phyloP scores from a whole-genome alignment of 2,797 vertebrate genomes.

The Dromococcyx pavoninus region DNA sequence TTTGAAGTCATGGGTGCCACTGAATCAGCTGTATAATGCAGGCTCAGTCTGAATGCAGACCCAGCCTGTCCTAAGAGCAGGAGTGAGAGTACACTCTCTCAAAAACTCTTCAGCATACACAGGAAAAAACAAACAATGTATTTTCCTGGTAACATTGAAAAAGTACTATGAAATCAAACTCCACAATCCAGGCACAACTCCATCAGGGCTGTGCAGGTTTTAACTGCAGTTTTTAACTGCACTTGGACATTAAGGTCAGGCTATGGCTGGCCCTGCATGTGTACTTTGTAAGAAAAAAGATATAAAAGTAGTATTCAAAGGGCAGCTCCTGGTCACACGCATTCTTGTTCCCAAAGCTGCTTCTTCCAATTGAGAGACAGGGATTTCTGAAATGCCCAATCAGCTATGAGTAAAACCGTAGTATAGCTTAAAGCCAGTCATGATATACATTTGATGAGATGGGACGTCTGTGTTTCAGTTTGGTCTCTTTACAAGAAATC shows the following conservation, averaged over 20 bases:
- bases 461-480: slow-evolving; percentile 59
- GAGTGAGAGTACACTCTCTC: neutral
- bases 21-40: neutral
- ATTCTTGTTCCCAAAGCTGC: neutral
- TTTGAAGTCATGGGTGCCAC: slow-evolving; percentile 19
- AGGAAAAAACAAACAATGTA: neutral
- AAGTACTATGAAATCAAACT: neutral
- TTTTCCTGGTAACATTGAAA: neutral
- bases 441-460: slow-evolving; percentile 48
- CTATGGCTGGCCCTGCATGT: neutral
- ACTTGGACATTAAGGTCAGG: neutral
- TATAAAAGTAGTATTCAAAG: neutral
- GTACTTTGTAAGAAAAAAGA: neutral
- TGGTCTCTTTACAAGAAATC: slow-evolving; percentile 32
- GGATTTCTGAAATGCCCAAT: slow-evolving; percentile 40
- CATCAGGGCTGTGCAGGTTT: neutral
- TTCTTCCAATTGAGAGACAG: slow-evolving; percentile 10
- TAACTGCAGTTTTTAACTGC: neutral
- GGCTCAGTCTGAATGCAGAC: neutral
- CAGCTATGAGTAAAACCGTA: neutral
- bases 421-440: slow-evolving; percentile 19
- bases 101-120: neutral
- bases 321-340: slow-evolving; percentile 4
- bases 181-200: neutral
- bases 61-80: neutral